A percentile compares a stretch with the other conserved stretches of the same genome.
Conservation (phyloP, 2,888 invertebrate genomes). For the Tetranychus truncatus region DNA sequence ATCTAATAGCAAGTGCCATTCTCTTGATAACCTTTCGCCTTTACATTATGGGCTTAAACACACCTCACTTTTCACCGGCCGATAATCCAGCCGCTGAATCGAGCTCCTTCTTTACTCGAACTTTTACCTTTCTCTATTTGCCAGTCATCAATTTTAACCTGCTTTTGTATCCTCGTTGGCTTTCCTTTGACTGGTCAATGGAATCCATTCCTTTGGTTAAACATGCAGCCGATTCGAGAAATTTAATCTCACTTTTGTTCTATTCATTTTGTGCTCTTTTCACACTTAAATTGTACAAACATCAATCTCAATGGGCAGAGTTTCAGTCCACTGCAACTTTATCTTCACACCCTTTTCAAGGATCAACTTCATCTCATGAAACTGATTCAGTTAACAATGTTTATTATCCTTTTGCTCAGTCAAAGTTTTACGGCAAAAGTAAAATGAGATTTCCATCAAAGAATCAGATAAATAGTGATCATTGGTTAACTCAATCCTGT, state of each 20-base stretch:
- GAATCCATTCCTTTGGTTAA: conserved; percentile 75
- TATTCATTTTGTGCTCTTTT: background rate
- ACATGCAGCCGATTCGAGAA: conserved; percentile 55
- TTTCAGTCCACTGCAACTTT: background rate
- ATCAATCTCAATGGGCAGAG: conserved; percentile 3
- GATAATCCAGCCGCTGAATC: conserved; percentile 91
- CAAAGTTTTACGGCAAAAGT: too few species aligned
- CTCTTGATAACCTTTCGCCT: conserved; percentile 55
- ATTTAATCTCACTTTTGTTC: conserved; percentile 44
- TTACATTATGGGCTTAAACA: conserved; percentile 47
- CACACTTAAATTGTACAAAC: background rate
- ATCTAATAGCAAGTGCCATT: conserved; percentile 45
- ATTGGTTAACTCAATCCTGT: too few species aligned
- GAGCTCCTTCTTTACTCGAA: conserved; percentile 54
- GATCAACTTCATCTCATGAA: background rate
- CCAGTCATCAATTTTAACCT: conserved; percentile 76
- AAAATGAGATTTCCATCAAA: too few species aligned
- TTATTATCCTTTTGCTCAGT: background rate
- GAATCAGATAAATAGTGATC: too few species aligned
- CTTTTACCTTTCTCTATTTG: conserved; percentile 74
- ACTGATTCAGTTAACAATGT: background rate
- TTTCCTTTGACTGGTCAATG: conserved; percentile 99
- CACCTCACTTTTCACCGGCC: conserved; percentile 70
- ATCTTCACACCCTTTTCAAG: background rate
- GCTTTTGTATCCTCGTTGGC: conserved; percentile 60